Evolutionary conservation across 2,888 invertebrate genomes (phyloP).

Genomic region (Argynnis bischoffii): DNA sequence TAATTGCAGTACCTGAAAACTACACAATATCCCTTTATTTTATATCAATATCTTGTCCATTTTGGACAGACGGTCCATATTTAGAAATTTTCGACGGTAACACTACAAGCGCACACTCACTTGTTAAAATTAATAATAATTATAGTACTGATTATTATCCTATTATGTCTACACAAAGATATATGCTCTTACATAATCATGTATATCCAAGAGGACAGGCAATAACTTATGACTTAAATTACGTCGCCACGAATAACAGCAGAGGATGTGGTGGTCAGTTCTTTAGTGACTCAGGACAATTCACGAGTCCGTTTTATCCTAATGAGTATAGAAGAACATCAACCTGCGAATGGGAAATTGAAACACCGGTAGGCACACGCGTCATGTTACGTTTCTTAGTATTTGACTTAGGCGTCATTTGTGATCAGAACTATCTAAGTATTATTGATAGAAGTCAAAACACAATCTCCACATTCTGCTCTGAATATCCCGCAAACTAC

Average conservation of each 20-base stretch:
- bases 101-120: slow-evolving; percentile 46
- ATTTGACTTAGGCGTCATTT: slow-evolving; percentile 85
- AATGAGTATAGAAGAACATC: slow-evolving; percentile 56
- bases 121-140: slow-evolving; percentile 48
- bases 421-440: slow-evolving; percentile 85
- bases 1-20: slow-evolving; percentile 85
- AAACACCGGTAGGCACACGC: slow-evolving; percentile 60
- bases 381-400: slow-evolving; percentile 61
- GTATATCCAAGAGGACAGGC: slow-evolving; percentile 50
- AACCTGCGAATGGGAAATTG: slow-evolving; percentile 69
- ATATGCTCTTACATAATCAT: slow-evolving; percentile 81
- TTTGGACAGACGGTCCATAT: slow-evolving; percentile 54
- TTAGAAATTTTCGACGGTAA: slow-evolving; percentile 72
- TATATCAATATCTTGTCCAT: slow-evolving; percentile 47
- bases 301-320: slow-evolving; percentile 72
- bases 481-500: slow-evolving; percentile 83
- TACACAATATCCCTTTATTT: slow-evolving; percentile 87
- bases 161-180: slow-evolving; percentile 87
- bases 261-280: slow-evolving; percentile 70
- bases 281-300: slow-evolving; percentile 54
- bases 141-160: slow-evolving; percentile 46
- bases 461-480: slow-evolving; percentile 70
- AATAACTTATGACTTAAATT: slow-evolving; percentile 59
- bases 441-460: slow-evolving; percentile 78
- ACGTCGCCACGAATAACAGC: slow-evolving; percentile 64